A percentile compares a stretch with the other conserved stretches of the same genome.
phyloP scores from a whole-genome alignment of 2,888 invertebrate genomes.

The Rapana venosa region DNA sequence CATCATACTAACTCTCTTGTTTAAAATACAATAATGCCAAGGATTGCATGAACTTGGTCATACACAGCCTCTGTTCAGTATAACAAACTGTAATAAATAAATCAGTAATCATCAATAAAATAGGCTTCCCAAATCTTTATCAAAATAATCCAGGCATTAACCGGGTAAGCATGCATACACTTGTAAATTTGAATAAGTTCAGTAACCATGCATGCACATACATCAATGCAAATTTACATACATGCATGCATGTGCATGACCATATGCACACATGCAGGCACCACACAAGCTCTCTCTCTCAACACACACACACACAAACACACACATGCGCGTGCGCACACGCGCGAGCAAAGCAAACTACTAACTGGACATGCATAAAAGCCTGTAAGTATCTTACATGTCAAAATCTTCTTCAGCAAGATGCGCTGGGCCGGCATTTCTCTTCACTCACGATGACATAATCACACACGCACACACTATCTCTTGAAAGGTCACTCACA shows the following conservation, averaged over 20 bases:
- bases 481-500: constrained; percentile 13
- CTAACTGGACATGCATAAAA: not conserved
- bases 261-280: not conserved
- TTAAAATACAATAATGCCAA: too few species aligned
- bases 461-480: not conserved
- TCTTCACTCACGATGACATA: not conserved
- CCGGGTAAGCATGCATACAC: too few species aligned
- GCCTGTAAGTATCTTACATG: not conserved
- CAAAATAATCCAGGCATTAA: too few species aligned
- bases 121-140: too few species aligned
- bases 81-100: too few species aligned
- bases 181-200: too few species aligned
- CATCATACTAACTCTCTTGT: too few species aligned
- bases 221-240: not conserved
- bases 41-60: too few species aligned
- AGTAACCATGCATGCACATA: not conserved
- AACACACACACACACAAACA: not conserved
- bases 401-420: constrained; percentile 32
- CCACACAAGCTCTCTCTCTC: not conserved
- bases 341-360: not conserved
- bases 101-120: too few species aligned
- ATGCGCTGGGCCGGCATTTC: constrained; percentile 14
- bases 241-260: not conserved
- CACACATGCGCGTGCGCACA: not conserved
- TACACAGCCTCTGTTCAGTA: too few species aligned